Base-by-base conservation (phyloP, 1,140 invertebrate genomes). In the Cyphomyrmex costatus region DNA sequence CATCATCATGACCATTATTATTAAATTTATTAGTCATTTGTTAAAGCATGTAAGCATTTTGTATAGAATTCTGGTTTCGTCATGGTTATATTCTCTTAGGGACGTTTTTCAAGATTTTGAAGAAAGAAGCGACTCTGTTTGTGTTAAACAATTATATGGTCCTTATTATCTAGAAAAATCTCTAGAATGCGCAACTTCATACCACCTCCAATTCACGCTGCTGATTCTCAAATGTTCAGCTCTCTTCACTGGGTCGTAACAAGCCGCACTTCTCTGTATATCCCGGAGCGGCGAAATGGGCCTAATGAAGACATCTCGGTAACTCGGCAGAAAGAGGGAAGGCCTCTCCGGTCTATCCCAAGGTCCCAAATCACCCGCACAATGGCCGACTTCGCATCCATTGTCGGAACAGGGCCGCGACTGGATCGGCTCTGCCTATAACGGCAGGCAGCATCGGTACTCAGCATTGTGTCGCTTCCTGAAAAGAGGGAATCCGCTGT, bases 261-360 rank as follows among this genome's bases (percentile, higher is more conserved):
- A 53, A 86, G 76, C 71, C 24, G 58, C 73, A 51, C 71, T 85
- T 85, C 61, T 51, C 84, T 68, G 36, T 86, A 46, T 71, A 78
- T 80, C 51, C 46, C 63, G 27, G n/a, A 86, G 61, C 61, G 76
- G 63, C 84, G 61, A 86, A 86, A 53, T 79, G 63, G 63, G 76
- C 74, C 84, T 90, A 90, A 90, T 90, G 89, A 90, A 90, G 89
- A 90, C 88, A 86, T 90, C 82, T 89, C 77, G 63, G 88, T 74
- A 89, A 89, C 87, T 46, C 30, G 71, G 78, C 51, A 53, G 77
- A 83, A 73, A 74, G 85, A 86, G 53, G 87, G 33, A 87, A 53
- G 73, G 73, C n/a, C 73, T 46, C 61, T 58, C 19, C 66, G 42
- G 46, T 42, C 58, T 36, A 27, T 68, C 65, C 58, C 63, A 51